Evolutionary conservation across 2,797 vertebrate genomes (phyloP), one percentile per base, ranked within the genome.

Genomic region (Rhadinocentrus ornatus): DNA sequence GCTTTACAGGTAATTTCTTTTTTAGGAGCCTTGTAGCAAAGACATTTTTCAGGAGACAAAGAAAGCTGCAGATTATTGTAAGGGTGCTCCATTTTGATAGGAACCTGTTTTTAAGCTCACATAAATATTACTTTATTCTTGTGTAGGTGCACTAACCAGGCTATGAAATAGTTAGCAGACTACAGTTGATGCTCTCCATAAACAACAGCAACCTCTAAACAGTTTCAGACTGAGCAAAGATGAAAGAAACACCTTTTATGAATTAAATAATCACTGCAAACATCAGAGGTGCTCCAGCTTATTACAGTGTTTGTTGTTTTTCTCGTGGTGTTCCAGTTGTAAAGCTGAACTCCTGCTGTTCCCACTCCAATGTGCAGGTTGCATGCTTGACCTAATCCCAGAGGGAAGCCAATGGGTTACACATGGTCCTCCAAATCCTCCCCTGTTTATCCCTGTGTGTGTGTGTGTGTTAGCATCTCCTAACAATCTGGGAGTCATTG

Each of bases 401-500:
- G 77, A 80, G 84, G 62, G 80, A 71, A 84, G 86, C 82, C 80
- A 91, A 91, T 88, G 83, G 88, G 78, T 90, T 85, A 80, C 87
- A 93, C 86, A 90, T 92, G 91, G 84, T 69, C 66, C 76, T 82
- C 71, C 65, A 73, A 78, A 82, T 61, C 78, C 79, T 66, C 66
- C 8, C 16, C 59, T 76, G 61, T 46, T 24, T 52, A 24, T 26
- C 26, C 52, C 26, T 24, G 62, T 83, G 81, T 86, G 83, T 83
- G 81, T 86, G 83, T 83, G 71, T 85, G 79, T 82, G 78, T 86
- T 84, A 81, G 80, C 74, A 87, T 84, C 81, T 84, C 81, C 70
- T 57, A 76, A 82, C 79, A 83, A 86, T 86, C 91, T 92, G 92
- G 88, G 86, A 93, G 81, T 89, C 88, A 91, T 94, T 92, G 86